Base-by-base conservation (phyloP, 2,888 invertebrate species). In the Agrochola lychnidis region DNA sequence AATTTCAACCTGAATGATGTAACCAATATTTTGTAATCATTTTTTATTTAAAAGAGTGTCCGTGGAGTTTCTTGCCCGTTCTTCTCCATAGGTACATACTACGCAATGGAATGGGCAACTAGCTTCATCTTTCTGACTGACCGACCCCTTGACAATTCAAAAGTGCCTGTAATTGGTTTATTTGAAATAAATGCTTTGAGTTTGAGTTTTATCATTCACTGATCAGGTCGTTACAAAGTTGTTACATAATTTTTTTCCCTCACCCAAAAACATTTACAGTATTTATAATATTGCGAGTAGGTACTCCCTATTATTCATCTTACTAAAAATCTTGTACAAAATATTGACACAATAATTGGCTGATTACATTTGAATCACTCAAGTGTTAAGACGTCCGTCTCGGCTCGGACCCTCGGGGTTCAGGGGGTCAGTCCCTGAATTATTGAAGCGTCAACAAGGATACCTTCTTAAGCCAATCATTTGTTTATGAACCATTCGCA, bases 341-440 rank as follows among this genome's bases (percentile, higher is more conserved):
- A 70, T 76, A 66, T 69, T 76, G 64, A 64, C 64, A 53, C 51
- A 70, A 70, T 80, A 78, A 72, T 83, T 78, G 64, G 63, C 40
- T 72, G 68, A 78, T 70, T 83, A 78, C n/a, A 69, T 78, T 69
- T 62, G 71, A 73, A 45, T 71, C 53, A 67, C 30, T 81, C 76
- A 59, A 74, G 75, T 75, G 85, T 81, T 53, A 78, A 75, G 53
- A 69, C 25, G 63, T 42, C 70, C 74, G 16, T 45, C 57, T 79
- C 19, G 68, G 63, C 57, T 79, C 19, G 68, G 63, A 51, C 80
- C 82, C 70, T 69, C 10, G 48, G 53, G 57, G 59, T 63, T 63
- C 16, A 25, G 30, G 57, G 61, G 77, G 72, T 81, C 75, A 70
- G 69, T 68, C 71, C 69, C 68, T 19, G 40, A 87, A 64, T 81